A percentile compares a stretch with the other conserved stretches of the same genome.
Evolutionary conservation across 2,113 vertebrate genomes (phyloP).

Genomic region (Sinocyclocheilus rhinocerous): DNA sequence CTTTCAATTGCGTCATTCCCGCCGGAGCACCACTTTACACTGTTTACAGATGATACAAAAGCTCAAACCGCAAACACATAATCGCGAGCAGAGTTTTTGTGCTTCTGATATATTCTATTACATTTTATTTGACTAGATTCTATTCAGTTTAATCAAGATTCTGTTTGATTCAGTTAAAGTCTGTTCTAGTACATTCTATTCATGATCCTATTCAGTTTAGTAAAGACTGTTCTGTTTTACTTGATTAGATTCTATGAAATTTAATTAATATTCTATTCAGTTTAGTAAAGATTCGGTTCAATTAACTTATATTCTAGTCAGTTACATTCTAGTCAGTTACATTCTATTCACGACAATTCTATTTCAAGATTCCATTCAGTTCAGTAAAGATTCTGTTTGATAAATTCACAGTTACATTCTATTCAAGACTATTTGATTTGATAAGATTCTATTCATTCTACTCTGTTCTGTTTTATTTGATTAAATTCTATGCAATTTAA

Average conservation of each 20-base stretch:
- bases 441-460: background rate
- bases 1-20: background rate
- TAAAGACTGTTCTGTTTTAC: background rate
- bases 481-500: background rate
- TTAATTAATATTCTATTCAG: background rate
- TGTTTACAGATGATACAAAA: conserved; percentile 17
- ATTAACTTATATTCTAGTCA: background rate
- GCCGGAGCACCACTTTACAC: background rate
- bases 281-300: background rate
- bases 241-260: background rate
- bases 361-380: background rate
- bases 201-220: background rate
- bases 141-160: background rate
- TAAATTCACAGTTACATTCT: background rate
- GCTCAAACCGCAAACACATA: background rate
- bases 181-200: background rate
- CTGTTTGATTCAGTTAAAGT: background rate
- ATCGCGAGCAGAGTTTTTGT: background rate
- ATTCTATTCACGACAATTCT: background rate
- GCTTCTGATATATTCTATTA: background rate
- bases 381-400: background rate
- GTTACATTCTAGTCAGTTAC: background rate
- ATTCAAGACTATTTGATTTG: background rate
- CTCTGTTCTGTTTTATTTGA: background rate
- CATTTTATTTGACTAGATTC: background rate